These are phyloP conservation scores for Platysteira castanea DNA, from an alignment of 2,113 vertebrate genomes.

Conservation along the genomic window DNA sequence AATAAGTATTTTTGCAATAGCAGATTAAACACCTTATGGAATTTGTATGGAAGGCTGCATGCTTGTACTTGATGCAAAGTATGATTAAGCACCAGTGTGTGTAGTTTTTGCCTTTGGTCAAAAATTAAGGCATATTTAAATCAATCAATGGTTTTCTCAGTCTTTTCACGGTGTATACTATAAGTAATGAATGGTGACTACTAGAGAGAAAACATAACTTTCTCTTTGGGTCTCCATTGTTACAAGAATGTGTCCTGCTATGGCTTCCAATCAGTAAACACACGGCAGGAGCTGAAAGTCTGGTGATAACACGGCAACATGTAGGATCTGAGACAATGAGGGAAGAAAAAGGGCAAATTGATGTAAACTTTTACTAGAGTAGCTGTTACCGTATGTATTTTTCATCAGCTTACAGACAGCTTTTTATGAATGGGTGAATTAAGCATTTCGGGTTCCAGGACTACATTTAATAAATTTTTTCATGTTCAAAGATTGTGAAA, in stretches of 20 bases:
- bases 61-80: constrained; percentile 50
- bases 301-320: not conserved
- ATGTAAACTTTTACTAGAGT: not conserved
- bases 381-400: not conserved
- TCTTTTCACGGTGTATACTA: not conserved
- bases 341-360: not conserved
- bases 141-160: constrained; percentile 23
- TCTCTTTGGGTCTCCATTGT: not conserved
- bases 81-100: constrained; percentile 41
- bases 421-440: not conserved
- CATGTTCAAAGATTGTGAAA: not conserved
- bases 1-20: constrained; percentile 65
- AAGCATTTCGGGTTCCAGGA: not conserved
- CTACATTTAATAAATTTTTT: not conserved
- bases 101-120: constrained; percentile 40
- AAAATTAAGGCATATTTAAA: constrained; percentile 36
- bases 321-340: not conserved
- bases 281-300: not conserved
- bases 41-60: constrained; percentile 54
- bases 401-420: not conserved
- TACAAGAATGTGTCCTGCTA: not conserved
- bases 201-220: not conserved
- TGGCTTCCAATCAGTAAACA: not conserved
- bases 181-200: not conserved
- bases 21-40: constrained; percentile 62